These are phyloP conservation scores for Epinephelus fuscoguttatus DNA, from an alignment of 2,113 vertebrate genomes.

Conservation along the genomic window DNA sequence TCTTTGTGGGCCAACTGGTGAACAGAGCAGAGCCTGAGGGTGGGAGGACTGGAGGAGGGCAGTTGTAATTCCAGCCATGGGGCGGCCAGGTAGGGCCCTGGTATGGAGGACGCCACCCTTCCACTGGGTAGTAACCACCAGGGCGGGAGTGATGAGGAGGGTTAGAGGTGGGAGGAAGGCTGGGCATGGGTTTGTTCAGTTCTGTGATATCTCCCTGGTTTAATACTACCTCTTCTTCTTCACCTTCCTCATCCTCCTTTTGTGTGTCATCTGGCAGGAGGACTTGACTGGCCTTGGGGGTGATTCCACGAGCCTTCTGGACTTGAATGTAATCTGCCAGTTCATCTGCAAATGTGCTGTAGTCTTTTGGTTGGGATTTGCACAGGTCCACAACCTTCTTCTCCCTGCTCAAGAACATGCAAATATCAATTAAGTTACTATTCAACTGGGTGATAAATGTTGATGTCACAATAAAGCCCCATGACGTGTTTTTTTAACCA, in stretches of 20 bases:
- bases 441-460: not conserved
- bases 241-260: conserved; percentile 47
- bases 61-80: conserved; percentile 42
- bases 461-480: not conserved
- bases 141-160: conserved; percentile 32
- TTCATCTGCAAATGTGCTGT: conserved; percentile 88
- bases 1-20: conserved; percentile 13
- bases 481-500: not conserved
- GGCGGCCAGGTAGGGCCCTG: conserved; percentile 22
- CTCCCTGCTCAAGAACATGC: conserved; percentile 81
- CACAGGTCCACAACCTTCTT: conserved; percentile 80
- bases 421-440: not conserved
- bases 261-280: conserved; percentile 58
- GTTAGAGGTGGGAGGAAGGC: not conserved
- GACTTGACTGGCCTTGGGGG: conserved; percentile 75
- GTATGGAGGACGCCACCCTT: conserved; percentile 56
- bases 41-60: conserved; percentile 30
- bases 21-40: conserved; percentile 20
- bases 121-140: conserved; percentile 34
- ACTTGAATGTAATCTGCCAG: conserved; percentile 88
- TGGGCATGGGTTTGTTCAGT: not conserved
- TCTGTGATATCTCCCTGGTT: not conserved
- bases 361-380: conserved; percentile 85
- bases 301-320: conserved; percentile 86
- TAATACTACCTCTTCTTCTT: conserved; percentile 12